Evolutionary conservation across 2,888 invertebrate genomes (phyloP), one percentile per base, ranked within the genome.

Genomic region (Sphaerophoria taeniata): DNA sequence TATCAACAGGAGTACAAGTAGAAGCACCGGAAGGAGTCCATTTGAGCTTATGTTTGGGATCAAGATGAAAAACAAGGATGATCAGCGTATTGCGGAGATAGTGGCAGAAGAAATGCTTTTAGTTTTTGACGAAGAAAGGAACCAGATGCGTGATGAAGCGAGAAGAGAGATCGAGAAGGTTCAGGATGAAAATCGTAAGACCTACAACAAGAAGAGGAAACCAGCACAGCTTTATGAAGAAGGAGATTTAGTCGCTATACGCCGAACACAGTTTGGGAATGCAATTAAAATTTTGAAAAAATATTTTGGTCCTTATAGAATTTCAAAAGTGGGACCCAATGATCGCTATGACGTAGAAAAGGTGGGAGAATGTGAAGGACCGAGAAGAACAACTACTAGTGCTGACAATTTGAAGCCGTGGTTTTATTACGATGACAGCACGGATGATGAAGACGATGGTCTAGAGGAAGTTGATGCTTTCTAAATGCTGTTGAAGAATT

Each of bases 301-400:
- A 24, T 24, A 24, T 24, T 24, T 24, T 24, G 24, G 24, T 24
- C 24, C 24, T 24, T 24, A 24, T 2, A 24, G 24, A 24, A 24
- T 24, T 24, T 14, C 47, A 47, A 47, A 47, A 47, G 47, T 47
- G 2, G 47, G 47, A 14, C 5, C 47, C 0, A 47, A 47, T 47
- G 47, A 47, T 4, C 14, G 47, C 2, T 47, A 47, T 47, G 47
- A 47, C 14, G 24, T 24, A 24, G 24, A 24, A 24, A 24, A 24
- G 24, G 24, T 24, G 24, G 24, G 24, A 24, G 24, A 24, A 24
- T 47, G 47, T 14, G 47, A 47, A 47, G 47, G 47, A 14, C 47
- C 14, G 14, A 47, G 47, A 47, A 47, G 47, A 47, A 47, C 47
- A 47, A 47, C 47, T 47, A 47, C 47, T 47, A 47, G 47, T 47